A percentile compares a stretch with the other conserved stretches of the same genome.
Evolutionary conservation across 2,888 invertebrate genomes (phyloP).

Genomic region (Plemyria rubiginata): DNA sequence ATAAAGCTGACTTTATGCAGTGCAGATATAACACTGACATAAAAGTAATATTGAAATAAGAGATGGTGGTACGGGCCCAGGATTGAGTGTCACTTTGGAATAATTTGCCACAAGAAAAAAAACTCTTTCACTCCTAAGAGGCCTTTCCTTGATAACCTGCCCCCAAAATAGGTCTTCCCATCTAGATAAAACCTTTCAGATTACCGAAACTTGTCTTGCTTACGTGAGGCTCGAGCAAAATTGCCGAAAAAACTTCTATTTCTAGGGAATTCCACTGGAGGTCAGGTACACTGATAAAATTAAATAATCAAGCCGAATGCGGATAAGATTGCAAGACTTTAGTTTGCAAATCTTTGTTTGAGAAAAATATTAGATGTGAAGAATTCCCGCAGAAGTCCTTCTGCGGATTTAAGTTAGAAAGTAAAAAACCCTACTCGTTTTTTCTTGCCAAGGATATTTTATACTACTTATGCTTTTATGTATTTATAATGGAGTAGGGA

Average conservation of each 20-base stretch:
- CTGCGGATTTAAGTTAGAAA: slow-evolving; percentile 10
- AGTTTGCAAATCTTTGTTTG: slow-evolving; percentile 5
- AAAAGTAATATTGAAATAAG: too few relatives aligned
- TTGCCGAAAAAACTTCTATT: slow-evolving; percentile 40
- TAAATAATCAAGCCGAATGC: slow-evolving; percentile 23
- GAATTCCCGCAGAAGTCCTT: slow-evolving; percentile 3
- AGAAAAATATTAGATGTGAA: neutral
- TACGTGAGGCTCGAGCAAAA: slow-evolving; percentile 40
- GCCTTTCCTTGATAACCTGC: slow-evolving; percentile 39
- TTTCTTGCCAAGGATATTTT: neutral
- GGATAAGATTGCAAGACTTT: slow-evolving; percentile 18
- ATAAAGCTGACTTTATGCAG: too few relatives aligned
- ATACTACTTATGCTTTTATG: too few relatives aligned
- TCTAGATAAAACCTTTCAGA: slow-evolving; percentile 48
- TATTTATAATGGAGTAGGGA: too few relatives aligned
- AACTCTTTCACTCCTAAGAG: slow-evolving; percentile 16
- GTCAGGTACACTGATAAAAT: slow-evolving; percentile 34
- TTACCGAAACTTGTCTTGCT: slow-evolving; percentile 48
- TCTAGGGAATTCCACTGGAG: slow-evolving; percentile 26
- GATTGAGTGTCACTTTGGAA: slow-evolving; percentile 13
- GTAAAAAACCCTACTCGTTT: neutral
- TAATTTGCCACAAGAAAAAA: slow-evolving; percentile 18
- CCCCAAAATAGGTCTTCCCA: slow-evolving; percentile 39
- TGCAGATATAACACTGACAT: too few relatives aligned
- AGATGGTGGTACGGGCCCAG: too few relatives aligned